Percentiles rank a stretch among this genome's conserved stretches.
These are phyloP conservation scores for Bombus balteatus DNA, from an alignment of 1,140 invertebrate species.

Conservation along the genomic window DNA sequence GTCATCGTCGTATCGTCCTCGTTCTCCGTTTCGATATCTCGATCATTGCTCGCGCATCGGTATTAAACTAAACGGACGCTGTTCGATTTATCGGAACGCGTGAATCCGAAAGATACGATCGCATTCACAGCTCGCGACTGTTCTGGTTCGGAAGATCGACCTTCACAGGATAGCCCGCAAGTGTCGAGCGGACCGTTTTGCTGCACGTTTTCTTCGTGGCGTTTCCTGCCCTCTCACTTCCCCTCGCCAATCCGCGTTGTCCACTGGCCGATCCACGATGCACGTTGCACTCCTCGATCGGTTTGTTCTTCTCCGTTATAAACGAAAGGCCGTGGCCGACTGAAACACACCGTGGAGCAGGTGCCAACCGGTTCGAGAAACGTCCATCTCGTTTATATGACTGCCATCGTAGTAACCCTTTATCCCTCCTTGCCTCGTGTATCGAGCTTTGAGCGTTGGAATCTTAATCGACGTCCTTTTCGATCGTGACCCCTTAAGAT, in stretches of 20 bases:
- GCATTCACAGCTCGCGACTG: conserved; percentile 6
- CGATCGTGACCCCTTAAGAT: neutral
- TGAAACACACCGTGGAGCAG: conserved; percentile 58
- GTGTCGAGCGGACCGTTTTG: conserved; percentile 17
- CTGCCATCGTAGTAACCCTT: neutral
- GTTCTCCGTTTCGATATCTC: conserved; percentile 43
- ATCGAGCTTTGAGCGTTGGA: neutral
- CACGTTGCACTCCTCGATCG: conserved; percentile 14
- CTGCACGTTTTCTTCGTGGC: conserved; percentile 43
- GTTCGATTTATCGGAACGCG: conserved; percentile 27
- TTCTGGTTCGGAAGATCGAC: conserved; percentile 23
- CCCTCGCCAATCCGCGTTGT: neutral
- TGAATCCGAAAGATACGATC: conserved; percentile 27
- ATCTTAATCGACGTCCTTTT: neutral
- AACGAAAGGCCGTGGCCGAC: conserved; percentile 58
- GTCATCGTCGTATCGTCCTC: conserved; percentile 36
- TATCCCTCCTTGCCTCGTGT: too few species aligned
- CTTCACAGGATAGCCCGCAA: conserved; percentile 49
- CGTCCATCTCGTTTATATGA: conserved; percentile 41
- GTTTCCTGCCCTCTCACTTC: conserved; percentile 11
- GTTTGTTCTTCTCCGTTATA: conserved; percentile 52
- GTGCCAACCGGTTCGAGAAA: conserved; percentile 70
- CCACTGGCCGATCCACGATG: conserved; percentile 34
- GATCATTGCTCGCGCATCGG: conserved; percentile 47
- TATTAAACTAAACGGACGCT: conserved; percentile 56